Evolutionary conservation across 2,797 vertebrate genomes (phyloP).

Genomic region (Lithobates sylvaticus): DNA sequence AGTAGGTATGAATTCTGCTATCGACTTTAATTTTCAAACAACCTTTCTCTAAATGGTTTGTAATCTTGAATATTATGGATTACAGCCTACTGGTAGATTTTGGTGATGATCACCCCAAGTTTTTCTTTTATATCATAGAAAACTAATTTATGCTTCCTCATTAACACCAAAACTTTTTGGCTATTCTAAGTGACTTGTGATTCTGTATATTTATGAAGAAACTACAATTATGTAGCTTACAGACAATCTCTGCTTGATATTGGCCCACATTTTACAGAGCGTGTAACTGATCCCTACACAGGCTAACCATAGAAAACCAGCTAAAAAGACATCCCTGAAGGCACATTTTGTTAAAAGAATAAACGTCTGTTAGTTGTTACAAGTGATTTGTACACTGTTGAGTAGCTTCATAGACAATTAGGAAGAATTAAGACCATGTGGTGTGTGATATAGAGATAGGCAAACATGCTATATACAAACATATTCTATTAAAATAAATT

Average conservation of each 20-base stretch:
- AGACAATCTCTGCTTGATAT: not conserved
- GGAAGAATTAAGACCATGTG: conserved; percentile 12
- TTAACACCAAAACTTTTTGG: not conserved
- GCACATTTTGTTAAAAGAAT: not conserved
- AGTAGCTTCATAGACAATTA: conserved; percentile 1
- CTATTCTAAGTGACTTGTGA: not conserved
- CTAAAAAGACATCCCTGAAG: not conserved
- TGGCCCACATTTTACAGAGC: not conserved
- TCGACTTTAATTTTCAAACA: too few relatives aligned
- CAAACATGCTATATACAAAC: not conserved
- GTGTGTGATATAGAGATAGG: not conserved
- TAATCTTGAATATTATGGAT: not conserved
- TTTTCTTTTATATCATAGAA: not conserved
- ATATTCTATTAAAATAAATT: not conserved
- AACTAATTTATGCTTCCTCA: not conserved
- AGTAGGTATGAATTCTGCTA: too few relatives aligned
- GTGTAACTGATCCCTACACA: not conserved
- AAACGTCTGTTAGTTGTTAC: not conserved
- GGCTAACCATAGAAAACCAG: not conserved
- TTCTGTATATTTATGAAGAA: not conserved
- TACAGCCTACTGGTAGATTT: not conserved
- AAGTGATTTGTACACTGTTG: conserved; percentile 1
- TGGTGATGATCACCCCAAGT: not conserved
- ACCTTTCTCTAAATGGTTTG: not conserved
- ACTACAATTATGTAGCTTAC: not conserved